Evolutionary conservation across 2,797 vertebrate genomes (phyloP).

Genomic region (Acropternis orthonyx): DNA sequence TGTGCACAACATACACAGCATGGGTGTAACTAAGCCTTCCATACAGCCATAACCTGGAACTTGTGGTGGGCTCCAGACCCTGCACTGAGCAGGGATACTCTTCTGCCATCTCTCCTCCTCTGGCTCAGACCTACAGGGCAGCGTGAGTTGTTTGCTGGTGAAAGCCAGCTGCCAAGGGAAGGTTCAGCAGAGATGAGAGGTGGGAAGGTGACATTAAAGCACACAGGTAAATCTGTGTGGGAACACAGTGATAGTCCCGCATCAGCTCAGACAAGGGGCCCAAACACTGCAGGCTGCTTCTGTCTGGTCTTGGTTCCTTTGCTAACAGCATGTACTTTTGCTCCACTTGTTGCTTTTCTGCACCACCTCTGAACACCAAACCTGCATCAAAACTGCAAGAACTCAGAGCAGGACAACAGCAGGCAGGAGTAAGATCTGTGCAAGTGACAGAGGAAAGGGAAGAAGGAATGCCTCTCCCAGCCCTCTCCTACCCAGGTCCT

Average conservation of each 20-base stretch:
- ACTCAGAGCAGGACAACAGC: neutral
- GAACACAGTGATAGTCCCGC: neutral
- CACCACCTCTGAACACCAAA: neutral
- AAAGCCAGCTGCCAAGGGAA: neutral
- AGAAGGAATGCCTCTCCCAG: neutral
- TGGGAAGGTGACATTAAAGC: neutral
- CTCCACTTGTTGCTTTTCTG: neutral
- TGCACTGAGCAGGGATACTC: neutral
- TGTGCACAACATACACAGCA: neutral
- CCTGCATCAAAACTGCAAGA: neutral
- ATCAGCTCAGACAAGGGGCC: neutral
- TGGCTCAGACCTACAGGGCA: neutral
- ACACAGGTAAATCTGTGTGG: neutral
- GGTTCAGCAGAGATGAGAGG: neutral
- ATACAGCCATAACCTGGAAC: neutral
- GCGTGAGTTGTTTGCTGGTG: neutral
- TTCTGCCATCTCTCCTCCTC: neutral
- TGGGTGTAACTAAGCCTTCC: neutral
- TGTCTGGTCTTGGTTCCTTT: neutral
- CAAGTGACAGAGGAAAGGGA: neutral
- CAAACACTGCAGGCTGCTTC: fast-evolving
- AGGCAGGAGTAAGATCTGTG: neutral
- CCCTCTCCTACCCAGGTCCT: neutral
- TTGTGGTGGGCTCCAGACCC: neutral
- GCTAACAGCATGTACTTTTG: neutral